Base-by-base conservation (phyloP, 2,888 invertebrate species). In the Tholera decimalis region DNA sequence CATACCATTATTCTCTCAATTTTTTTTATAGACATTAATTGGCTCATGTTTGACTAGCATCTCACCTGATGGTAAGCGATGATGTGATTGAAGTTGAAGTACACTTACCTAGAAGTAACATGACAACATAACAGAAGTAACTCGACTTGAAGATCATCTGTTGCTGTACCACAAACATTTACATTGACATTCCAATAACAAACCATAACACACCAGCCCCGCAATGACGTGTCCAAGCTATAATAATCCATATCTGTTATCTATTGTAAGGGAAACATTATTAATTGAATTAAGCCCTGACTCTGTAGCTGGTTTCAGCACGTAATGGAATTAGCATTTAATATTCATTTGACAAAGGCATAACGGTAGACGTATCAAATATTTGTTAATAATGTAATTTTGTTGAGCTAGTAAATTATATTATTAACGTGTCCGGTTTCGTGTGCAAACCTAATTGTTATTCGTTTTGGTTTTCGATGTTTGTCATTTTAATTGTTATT, bases 271-370 rank as follows among this genome's bases (percentile, higher is more conserved):
- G 77, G 84, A 83, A 83, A 85, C 84, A 83, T 79, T 81, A 81
- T 80, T 86, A 88, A 89, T 89, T 84, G 79, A 86, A 86, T 88
- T 85, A 85, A 83, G 76, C 75, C 80, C 72, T 66, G 74, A 76
- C 73, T 77, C 76, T 67, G 73, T 67, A 67, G 73, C 77, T 54
- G 69, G 82, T 79, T 75, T 73, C 73, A 74, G 63, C 66, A 68
- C 66, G 69, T 84, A 85, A 86, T 86, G 79, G 83, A 87, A 87
- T 88, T 86, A 84, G 78, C 83, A 83, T 86, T 81, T 83, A 88
- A 86, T 85, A 86, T 84, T 87, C 77, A 85, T 85, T 83, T 74
- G 79, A 84, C 82, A 82, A 81, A 76, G 79, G 77, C 56, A 44
- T 58, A 70, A 44, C 59, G 43, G 58, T 61, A 59, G 62, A 65